Base-by-base conservation (phyloP, 1,140 invertebrate genomes). In the Drosophila paulistorum region DNA sequence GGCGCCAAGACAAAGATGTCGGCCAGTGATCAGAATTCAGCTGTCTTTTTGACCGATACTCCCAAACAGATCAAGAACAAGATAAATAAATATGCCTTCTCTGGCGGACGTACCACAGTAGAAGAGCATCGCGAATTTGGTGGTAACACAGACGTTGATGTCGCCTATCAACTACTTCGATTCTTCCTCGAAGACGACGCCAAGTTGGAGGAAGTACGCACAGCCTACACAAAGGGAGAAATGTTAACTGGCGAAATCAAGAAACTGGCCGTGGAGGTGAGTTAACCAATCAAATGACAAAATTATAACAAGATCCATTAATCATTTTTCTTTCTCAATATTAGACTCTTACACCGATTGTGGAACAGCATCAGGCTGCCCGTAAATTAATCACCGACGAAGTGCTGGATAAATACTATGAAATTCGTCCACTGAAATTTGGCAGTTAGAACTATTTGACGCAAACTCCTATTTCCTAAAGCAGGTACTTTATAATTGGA, bases 81-180 rank as follows among this genome's bases (percentile, higher is more conserved):
- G 96, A 96, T 98, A 41, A 99, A 99, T 91, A 99, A 99, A 93
- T 97, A 99, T 93, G 99, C 99, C 26, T 99, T 99, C 93, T 99
- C 98, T 62, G 99, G 99, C 33, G 99, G 99, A 30, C 96, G 96
- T 86, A 94, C 95, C 11, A 99, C 98, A 0, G 93, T 99, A 0
- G 98, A 99, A 93, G 97, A 99, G 91, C 99, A 99, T 91, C 93
- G 96, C 75, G 93, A 95, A 91, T 93, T 96, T 54, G 98, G 99
- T 39, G 99, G 99, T 3, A 97, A 99, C 92, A 99, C 98, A 91
- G 96, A 98, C 77, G 95, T 99, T 3, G 99, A 99, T 93, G 96
- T 98, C 62, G 96, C 98, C 0, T 99, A 95, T 93, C 98, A 99
- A 92, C 99, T 99, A 94, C 93, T 99, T 1, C 95, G 94, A 54